Conservation (phyloP, 2,113 vertebrate species). For the Amia ocellicauda region DNA sequence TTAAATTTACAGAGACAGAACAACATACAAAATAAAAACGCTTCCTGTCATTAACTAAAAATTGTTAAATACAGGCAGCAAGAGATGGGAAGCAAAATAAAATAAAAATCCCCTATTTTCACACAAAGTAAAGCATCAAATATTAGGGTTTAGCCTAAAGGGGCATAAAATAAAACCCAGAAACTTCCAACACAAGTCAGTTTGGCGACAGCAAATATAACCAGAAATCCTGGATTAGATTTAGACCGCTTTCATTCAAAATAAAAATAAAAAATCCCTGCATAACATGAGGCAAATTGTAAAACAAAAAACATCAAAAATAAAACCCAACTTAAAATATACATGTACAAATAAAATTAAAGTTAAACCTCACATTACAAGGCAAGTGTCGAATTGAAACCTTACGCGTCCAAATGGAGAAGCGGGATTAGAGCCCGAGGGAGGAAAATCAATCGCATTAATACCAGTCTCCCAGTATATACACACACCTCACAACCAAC, state of each 20-base stretch:
- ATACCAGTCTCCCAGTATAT: conserved; percentile 40
- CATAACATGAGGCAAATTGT: conserved; percentile 34
- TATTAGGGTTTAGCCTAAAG: conserved; percentile 27
- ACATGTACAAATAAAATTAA: conserved; percentile 57
- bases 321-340: conserved; percentile 46
- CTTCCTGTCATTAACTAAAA: conserved; percentile 36
- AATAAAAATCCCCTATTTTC: conserved; percentile 31
- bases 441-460: conserved; percentile 21
- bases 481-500: conserved; percentile 29
- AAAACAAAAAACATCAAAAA: conserved; percentile 31
- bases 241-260: conserved; percentile 38
- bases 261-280: conserved; percentile 8
- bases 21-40: conserved; percentile 12
- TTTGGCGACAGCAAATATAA: conserved; percentile 2
- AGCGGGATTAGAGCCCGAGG: conserved; percentile 18
- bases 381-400: conserved; percentile 1
- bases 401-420: no score
- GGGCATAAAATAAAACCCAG: conserved; percentile 20
- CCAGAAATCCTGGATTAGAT: conserved; percentile 11
- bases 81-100: not conserved
- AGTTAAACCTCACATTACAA: conserved; percentile 38
- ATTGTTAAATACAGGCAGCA: conserved; percentile 18
- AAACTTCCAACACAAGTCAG: no score
- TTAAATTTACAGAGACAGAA: conserved; percentile 16
- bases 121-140: conserved; percentile 42